Evolutionary conservation across 2,113 vertebrate genomes (phyloP), one percentile per base, ranked within the genome.

Genomic region (Zonotrichia leucophrys): DNA sequence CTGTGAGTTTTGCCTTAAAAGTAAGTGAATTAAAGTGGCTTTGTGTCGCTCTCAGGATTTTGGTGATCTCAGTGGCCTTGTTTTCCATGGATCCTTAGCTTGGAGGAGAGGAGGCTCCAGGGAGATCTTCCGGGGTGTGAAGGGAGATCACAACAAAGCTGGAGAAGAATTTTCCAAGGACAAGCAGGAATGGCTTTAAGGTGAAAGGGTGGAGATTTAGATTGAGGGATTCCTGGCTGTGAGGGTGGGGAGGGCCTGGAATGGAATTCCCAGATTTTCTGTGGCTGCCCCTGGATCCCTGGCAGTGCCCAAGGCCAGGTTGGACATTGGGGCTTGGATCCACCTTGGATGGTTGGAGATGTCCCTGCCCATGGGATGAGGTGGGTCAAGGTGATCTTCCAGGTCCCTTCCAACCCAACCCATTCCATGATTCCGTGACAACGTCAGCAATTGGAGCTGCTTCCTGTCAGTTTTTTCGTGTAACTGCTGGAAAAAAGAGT

Each of bases 291-390:
- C 58, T 70, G 64, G 23, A 66, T 58, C 42, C 24, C 24, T 72
- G 41, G n/a, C 0, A 50, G 2, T 58, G 15, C 0, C 60, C 60
- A 17, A 46, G 52, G 53, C 15, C 69, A n/a, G 46, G 24, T 0
- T 72, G 64, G n/a, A 75, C 27, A 11, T 0, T 23, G 19, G 28
- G 11, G 14, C 17, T 74, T 24, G 46, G 77, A 81, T 2, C 31
- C 1, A 0, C 3, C 37, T 37, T 46, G 60, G 33, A 4, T 0
- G 0, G 10, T 25, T 9, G 8, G 4, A 75, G 10, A 0, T 46
- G 20, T 8, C 46, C 44, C 31, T 74, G 35, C 14, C 33, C 18
- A 4, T 50, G 76, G 41, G 8, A 12, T 10, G 19, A 23, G 24
- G 1, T 46, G 20, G 6, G 1, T 24, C 23, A 16, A 2, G n/a